phyloP scores from a whole-genome alignment of 1,140 invertebrate species.

The Plectrocnemia conspersa region DNA sequence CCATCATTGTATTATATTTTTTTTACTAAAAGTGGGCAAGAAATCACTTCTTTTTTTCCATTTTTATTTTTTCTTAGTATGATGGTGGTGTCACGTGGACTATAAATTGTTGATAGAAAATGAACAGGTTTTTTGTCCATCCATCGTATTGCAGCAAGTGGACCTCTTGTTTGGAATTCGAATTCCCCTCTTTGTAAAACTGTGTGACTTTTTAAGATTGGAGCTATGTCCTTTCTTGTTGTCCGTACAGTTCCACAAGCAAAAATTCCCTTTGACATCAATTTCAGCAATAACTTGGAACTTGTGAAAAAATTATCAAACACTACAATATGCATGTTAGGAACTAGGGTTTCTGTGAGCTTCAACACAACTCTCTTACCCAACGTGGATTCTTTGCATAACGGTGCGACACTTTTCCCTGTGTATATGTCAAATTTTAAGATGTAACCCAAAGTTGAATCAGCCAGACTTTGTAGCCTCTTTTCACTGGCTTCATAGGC shows the following conservation, averaged over 20 bases:
- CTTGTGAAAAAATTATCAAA: slow-evolving; percentile 4
- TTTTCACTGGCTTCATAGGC: slow-evolving; percentile 41
- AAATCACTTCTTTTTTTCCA: background rate
- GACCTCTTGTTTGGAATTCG: background rate
- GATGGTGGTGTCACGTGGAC: background rate
- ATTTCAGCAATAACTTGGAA: background rate
- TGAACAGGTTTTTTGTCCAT: background rate
- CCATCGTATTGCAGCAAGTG: background rate
- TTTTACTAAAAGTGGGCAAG: background rate
- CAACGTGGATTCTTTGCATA: background rate
- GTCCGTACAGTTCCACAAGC: background rate
- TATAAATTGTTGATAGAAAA: background rate
- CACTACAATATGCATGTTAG: background rate
- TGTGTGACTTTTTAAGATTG: background rate
- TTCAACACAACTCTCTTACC: background rate
- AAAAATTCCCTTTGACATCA: background rate
- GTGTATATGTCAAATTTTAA: slow-evolving; percentile 45
- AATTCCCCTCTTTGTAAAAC: background rate
- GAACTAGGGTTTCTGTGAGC: background rate
- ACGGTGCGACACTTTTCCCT: slow-evolving; percentile 37
- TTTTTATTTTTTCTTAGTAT: background rate
- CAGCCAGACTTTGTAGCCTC: slow-evolving; percentile 39
- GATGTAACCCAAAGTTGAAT: slow-evolving; percentile 33
- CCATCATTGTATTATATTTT: slow-evolving; percentile 3
- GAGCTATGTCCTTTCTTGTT: background rate